phyloP scores from a whole-genome alignment of 53 echinoderm and acorn worm species.

The Mesocentrotus franciscanus region DNA sequence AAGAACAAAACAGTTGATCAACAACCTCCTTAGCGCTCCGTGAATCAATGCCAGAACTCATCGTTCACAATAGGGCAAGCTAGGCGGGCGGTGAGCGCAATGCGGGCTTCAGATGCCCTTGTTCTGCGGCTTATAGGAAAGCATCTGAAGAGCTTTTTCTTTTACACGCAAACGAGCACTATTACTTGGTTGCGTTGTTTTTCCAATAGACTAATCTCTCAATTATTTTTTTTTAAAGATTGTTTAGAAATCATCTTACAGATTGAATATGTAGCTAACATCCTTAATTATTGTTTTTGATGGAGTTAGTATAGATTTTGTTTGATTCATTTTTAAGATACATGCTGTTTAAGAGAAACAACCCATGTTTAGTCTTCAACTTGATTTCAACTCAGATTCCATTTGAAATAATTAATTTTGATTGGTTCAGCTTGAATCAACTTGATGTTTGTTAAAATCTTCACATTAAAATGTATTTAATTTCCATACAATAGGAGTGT shows the following conservation, averaged over 20 bases:
- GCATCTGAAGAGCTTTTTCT: neutral
- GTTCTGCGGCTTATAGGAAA: neutral
- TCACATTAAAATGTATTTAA: no score
- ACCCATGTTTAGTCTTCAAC: no score
- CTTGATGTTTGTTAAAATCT: no score
- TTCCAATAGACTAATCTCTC: neutral
- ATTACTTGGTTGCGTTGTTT: neutral
- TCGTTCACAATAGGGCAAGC: neutral
- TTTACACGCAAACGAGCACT: neutral
- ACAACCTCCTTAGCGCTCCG: neutral
- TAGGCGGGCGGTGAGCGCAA: neutral
- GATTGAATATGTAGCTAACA: neutral
- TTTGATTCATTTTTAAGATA: neutral
- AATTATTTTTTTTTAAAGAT: neutral
- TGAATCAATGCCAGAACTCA: neutral
- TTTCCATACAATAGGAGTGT: no score
- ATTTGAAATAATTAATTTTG: neutral
- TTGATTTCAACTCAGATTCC: neutral
- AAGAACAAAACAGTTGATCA: neutral
- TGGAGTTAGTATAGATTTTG: no score
- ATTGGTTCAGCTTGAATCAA: neutral
- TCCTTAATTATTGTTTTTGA: no score
- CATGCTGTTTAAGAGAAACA: neutral
- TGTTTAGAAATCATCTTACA: neutral
- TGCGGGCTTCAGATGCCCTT: neutral